A percentile compares a stretch with the other conserved stretches of the same genome.
Conservation (phyloP, 1,140 invertebrate species). For the Drosophila insularis region DNA sequence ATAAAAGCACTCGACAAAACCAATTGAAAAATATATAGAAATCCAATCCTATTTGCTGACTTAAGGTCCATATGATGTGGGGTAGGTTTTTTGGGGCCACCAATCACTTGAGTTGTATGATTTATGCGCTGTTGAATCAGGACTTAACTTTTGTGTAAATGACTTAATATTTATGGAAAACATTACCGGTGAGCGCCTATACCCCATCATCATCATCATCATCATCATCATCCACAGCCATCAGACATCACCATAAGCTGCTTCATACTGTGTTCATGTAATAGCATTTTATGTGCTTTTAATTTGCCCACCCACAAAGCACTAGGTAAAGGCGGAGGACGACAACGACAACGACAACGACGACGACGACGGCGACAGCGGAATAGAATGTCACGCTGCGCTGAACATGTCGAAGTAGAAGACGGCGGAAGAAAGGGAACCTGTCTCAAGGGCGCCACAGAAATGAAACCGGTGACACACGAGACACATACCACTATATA, state of each 20-base stretch:
- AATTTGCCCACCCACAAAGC: not conserved
- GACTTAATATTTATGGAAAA: slow-evolving; percentile 20
- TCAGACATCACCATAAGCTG: slow-evolving; percentile 1
- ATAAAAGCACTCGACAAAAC: not conserved
- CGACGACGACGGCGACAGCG: not conserved
- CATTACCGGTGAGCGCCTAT: slow-evolving; percentile 3
- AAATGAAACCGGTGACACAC: slow-evolving; percentile 6
- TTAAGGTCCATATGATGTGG: not conserved
- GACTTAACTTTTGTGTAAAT: slow-evolving; percentile 18
- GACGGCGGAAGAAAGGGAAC: slow-evolving; percentile 5
- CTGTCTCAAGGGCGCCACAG: slow-evolving; percentile 8
- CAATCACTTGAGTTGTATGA: slow-evolving; percentile 18
- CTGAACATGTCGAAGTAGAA: slow-evolving; percentile 5
- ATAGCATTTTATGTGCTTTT: slow-evolving; percentile 15
- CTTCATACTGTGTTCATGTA: slow-evolving; percentile 9
- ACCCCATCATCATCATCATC: not conserved
- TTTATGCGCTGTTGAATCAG: slow-evolving; percentile 19
- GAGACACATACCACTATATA: not conserved
- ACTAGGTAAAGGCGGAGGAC: not conserved
- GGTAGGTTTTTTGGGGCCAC: not conserved
- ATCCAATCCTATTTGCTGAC: not conserved
- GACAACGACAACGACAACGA: not conserved
- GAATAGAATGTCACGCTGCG: slow-evolving; percentile 8
- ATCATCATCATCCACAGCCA: not conserved
- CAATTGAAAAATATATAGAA: slow-evolving; percentile 6